Conservation (phyloP, 2,113 vertebrate species). For the Grantiella picta region DNA sequence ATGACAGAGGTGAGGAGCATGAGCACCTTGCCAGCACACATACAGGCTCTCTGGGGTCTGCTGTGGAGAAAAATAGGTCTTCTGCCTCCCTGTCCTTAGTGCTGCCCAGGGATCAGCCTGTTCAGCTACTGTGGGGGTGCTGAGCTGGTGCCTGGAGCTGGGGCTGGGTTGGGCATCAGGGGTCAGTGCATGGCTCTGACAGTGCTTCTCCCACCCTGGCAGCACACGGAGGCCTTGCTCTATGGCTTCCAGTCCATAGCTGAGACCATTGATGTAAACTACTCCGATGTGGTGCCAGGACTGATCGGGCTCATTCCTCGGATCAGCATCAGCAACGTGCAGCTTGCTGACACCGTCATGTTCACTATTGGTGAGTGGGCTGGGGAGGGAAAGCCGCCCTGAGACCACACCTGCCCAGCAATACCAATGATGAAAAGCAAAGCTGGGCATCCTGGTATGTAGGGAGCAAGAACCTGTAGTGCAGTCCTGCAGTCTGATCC, state of each 20-base stretch:
- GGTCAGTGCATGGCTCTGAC: neutral
- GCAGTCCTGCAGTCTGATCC: neutral
- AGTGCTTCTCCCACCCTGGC: neutral
- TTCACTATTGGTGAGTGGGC: slow-evolving; percentile 93
- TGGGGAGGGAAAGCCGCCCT: neutral
- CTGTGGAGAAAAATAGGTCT: neutral
- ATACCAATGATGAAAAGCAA: neutral
- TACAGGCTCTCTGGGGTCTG: neutral
- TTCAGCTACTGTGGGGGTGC: rapidly evolving
- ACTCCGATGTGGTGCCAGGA: slow-evolving; percentile 96
- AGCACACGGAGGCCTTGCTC: slow-evolving; percentile 97
- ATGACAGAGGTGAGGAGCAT: neutral
- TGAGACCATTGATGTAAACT: slow-evolving; percentile 97
- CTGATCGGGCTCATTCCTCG: slow-evolving; percentile 96
- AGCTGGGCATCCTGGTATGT: rapidly evolving
- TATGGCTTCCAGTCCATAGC: slow-evolving; percentile 99
- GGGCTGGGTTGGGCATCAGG: neutral
- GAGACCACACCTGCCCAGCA: neutral
- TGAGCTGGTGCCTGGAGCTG: neutral
- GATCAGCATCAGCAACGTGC: slow-evolving; percentile 97
- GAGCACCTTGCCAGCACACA: neutral
- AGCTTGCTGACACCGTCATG: slow-evolving; percentile 98
- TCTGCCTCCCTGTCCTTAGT: neutral
- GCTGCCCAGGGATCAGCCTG: neutral
- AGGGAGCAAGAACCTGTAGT: neutral